Evolutionary conservation across 2,797 vertebrate genomes (phyloP).

Genomic region (Gallinago solitaria): DNA sequence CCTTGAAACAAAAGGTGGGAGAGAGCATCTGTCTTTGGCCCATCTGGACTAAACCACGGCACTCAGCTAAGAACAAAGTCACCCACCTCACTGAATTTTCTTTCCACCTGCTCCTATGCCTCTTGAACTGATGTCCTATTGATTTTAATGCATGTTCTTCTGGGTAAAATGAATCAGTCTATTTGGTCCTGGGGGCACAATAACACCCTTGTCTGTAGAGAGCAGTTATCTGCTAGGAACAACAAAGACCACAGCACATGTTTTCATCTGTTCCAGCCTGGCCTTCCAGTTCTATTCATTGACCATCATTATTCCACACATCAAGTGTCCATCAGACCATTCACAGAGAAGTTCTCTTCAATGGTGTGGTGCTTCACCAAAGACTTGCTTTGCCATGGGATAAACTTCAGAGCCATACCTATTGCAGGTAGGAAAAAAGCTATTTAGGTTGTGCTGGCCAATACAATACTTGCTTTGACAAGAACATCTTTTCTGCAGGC

Average conservation of each 20-base stretch:
- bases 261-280: background rate
- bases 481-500: background rate
- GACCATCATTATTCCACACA: background rate
- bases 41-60: too few relatives aligned
- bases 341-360: background rate
- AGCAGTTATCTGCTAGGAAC: background rate
- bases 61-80: background rate
- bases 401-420: background rate
- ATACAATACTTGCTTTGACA: background rate
- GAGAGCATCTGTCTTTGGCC: too few relatives aligned
- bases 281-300: background rate
- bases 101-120: background rate
- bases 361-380: background rate
- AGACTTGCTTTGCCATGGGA: background rate
- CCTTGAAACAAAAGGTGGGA: too few relatives aligned
- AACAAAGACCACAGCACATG: background rate
- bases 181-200: background rate
- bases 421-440: background rate
- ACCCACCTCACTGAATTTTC: background rate
- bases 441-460: background rate
- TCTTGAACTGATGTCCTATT: rapidly evolving
- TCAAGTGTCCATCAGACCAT: background rate
- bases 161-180: background rate
- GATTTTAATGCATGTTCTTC: background rate
- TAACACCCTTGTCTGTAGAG: background rate